Conservation (phyloP, 1,140 invertebrate genomes). For the Panonychus citri region DNA sequence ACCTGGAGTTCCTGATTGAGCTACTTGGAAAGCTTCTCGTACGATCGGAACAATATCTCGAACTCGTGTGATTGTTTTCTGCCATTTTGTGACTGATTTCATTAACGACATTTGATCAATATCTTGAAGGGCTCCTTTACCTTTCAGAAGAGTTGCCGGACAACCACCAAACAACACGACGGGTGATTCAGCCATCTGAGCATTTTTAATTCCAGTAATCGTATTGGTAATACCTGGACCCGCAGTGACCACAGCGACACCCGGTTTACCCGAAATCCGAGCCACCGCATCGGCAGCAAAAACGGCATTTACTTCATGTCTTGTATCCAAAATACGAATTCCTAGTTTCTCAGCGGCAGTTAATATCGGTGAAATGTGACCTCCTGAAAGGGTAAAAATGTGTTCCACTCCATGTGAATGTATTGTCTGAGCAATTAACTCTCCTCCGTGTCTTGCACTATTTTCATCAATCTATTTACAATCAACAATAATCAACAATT, state of each 20-base stretch:
- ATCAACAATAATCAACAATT: not conserved
- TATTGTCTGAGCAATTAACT: constrained; percentile 35
- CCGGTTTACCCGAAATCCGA: constrained; percentile 34
- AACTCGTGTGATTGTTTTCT: constrained; percentile 24
- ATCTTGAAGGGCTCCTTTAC: constrained; percentile 37
- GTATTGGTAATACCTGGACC: constrained; percentile 40
- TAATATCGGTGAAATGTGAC: constrained; percentile 40
- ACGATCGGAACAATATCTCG: constrained; percentile 35
- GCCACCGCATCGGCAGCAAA: constrained; percentile 43
- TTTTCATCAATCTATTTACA: constrained; percentile 22
- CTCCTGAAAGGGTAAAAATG: constrained; percentile 37
- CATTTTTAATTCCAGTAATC: constrained; percentile 42
- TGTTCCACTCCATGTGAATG: constrained; percentile 32
- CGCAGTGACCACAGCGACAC: constrained; percentile 39
- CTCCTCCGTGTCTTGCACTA: constrained; percentile 31
- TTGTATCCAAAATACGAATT: constrained; percentile 35
- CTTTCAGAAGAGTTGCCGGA: constrained; percentile 31
- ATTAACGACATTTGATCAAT: constrained; percentile 41
- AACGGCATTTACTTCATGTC: constrained; percentile 38
- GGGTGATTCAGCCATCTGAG: constrained; percentile 43
- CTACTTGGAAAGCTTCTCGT: constrained; percentile 29
- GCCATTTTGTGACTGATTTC: constrained; percentile 37
- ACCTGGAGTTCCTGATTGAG: constrained; percentile 36
- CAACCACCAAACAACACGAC: constrained; percentile 32
- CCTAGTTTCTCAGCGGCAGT: constrained; percentile 33